Evolutionary conservation across 2,113 vertebrate species (phyloP).

Genomic region (Sander vitreus): DNA sequence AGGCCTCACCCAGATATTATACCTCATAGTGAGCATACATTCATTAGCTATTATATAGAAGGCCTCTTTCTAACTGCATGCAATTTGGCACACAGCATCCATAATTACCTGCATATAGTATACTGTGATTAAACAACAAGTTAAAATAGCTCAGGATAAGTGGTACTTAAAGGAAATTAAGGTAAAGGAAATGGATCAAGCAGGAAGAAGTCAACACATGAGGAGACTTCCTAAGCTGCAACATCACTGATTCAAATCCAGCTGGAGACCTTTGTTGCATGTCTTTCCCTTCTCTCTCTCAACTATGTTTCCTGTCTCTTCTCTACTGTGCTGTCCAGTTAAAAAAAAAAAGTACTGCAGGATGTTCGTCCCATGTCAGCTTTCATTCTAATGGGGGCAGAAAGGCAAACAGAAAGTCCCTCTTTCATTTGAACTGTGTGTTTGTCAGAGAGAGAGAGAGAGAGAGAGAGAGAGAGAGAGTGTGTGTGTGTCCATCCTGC

Average conservation of each 20-base stretch:
- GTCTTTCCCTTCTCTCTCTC: slow-evolving; percentile 10
- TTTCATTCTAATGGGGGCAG: slow-evolving; percentile 17
- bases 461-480: neutral
- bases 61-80: neutral
- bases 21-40: slow-evolving; percentile 29
- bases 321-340: neutral
- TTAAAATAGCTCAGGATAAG: neutral
- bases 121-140: slow-evolving; percentile 34
- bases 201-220: slow-evolving; percentile 2
- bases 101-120: slow-evolving; percentile 53
- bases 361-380: slow-evolving; percentile 12
- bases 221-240: neutral
- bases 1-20: slow-evolving; percentile 55
- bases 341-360: slow-evolving; percentile 6
- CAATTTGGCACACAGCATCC: slow-evolving; percentile 40
- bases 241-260: neutral
- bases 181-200: neutral
- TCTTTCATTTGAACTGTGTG: slow-evolving; percentile 17
- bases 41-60: slow-evolving; percentile 46
- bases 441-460: neutral
- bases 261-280: neutral
- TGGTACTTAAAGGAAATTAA: slow-evolving; percentile 11
- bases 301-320: slow-evolving; percentile 30
- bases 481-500: slow-evolving; percentile 18
- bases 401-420: slow-evolving; percentile 36